Base-by-base conservation (phyloP, 2,888 invertebrate species). In the Erpobdella octoculata region DNA sequence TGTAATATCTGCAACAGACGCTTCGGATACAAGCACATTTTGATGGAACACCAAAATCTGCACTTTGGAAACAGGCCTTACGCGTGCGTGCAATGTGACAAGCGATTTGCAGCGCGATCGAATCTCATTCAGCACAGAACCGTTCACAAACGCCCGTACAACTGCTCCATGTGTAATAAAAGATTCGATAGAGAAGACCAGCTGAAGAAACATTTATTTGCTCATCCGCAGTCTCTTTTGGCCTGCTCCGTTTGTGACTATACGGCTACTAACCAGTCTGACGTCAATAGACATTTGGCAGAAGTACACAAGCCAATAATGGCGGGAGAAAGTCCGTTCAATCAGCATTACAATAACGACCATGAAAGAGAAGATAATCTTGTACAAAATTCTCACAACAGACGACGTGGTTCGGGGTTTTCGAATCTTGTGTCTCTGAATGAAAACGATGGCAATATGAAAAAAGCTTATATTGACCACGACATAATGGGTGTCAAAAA, bases 11-110 rank as follows among this genome's bases (percentile, higher is more conserved):
- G 76, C 58, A 73, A 76, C 61, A 46, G 76, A 18, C 74, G 79
- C 35, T 80, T 80, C 70, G 80, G 80, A 35, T 80, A 80, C 76
- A 80, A 80, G 74, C 79, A 80, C 74, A 80, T 79, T 59, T 71
- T 80, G 71, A 73, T 79, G 75, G 80, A 80, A 72, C 80, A 80
- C 67, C 80, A 80, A 74, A 80, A 80, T 71, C 77, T 80, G 31
- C 80, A 80, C 75, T 80, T 78, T 73, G 80, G 80, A 18, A 79
- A 79, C 58, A 77, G 79, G 58, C 80, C 80, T 1, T 80, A 80
- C 70, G 79, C 79, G 25, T 80, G 80, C 64, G 78, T 73, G n/a
- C 71, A 78, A 71, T 80, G 80, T 71, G 79, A 79, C 73, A 80
- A 79, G 71, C 64, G 77, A 8, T 80, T 80, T 73, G 79, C 80